These are phyloP conservation scores for Drosophila rellima DNA, from an alignment of 2,888 invertebrate genomes.

Conservation along the genomic window DNA sequence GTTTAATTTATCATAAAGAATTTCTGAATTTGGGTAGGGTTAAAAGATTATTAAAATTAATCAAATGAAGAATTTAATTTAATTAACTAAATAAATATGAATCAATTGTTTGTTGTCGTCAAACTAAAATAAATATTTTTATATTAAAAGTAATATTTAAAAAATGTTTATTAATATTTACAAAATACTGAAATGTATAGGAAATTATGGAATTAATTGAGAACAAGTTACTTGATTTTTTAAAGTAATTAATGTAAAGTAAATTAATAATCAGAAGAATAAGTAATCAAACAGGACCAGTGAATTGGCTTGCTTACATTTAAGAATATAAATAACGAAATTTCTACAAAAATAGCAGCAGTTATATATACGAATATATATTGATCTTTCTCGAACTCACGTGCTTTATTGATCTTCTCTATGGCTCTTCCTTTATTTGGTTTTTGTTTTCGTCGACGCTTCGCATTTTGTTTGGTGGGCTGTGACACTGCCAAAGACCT, in stretches of 20 bases:
- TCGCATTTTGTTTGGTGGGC: slow-evolving; percentile 8
- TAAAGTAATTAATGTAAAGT: neutral
- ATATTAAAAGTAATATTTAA: no score
- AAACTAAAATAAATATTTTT: neutral
- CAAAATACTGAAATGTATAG: no score
- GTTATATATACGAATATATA: neutral
- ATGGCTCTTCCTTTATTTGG: neutral
- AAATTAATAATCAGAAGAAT: neutral
- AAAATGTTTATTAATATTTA: no score
- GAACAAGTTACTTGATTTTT: neutral
- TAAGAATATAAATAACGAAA: no score
- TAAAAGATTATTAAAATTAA: neutral
- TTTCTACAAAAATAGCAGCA: neutral
- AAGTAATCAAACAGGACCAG: neutral
- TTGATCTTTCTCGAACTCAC: neutral
- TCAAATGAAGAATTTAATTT: no score
- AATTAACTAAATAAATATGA: no score
- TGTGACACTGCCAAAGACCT: slow-evolving; percentile 53
- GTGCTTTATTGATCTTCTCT: slow-evolving; percentile 12
- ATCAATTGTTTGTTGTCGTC: no score
- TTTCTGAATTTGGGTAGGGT: neutral
- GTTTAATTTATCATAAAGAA: slow-evolving; percentile 14
- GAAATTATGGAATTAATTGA: neutral
- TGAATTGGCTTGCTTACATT: neutral
- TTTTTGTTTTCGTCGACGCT: slow-evolving; percentile 7